Conservation (phyloP, 2,797 vertebrate genomes). For the Leucoraja ocellata region DNA sequence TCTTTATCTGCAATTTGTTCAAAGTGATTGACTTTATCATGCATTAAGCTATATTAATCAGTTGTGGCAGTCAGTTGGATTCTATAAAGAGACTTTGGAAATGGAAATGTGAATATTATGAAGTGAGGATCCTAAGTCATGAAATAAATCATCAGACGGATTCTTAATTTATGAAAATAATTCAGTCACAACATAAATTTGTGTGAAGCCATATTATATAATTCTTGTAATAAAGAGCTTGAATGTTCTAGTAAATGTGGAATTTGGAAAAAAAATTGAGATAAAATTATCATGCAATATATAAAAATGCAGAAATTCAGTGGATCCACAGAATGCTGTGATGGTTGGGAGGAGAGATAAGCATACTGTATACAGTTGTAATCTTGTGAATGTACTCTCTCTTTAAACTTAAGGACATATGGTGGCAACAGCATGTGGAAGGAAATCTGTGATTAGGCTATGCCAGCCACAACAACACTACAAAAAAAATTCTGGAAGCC, state of each 20-base stretch:
- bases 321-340: not conserved
- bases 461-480: not conserved
- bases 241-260: not conserved
- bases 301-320: not conserved
- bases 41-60: not conserved
- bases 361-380: not conserved
- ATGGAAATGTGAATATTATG: not conserved
- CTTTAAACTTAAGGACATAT: not conserved
- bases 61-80: not conserved
- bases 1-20: not conserved
- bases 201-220: not conserved
- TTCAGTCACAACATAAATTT: not conserved
- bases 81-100: not conserved
- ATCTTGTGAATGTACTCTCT: not conserved
- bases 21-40: not conserved
- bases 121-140: not conserved
- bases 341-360: not conserved
- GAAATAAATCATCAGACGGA: not conserved
- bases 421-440: slow-evolving; percentile 1
- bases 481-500: not conserved
- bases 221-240: not conserved
- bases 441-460: not conserved
- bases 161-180: not conserved
- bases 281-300: not conserved
- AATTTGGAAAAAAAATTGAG: not conserved